Evolutionary conservation across 2,888 invertebrate species (phyloP).

Genomic region (Hedya salicella): DNA sequence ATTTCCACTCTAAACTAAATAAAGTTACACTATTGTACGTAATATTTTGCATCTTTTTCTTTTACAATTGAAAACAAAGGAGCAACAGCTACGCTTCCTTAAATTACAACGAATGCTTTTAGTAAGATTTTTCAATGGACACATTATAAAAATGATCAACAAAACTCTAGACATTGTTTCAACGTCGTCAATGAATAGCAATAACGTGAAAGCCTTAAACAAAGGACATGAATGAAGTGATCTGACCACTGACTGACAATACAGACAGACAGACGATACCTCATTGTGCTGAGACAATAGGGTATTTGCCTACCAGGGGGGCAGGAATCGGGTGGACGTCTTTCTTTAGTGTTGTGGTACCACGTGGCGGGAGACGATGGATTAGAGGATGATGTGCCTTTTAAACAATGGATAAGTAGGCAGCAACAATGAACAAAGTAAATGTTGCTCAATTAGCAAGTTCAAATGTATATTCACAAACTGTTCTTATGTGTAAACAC

Average conservation of each 20-base stretch:
- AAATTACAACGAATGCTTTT: neutral
- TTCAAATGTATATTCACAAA: too few relatives aligned
- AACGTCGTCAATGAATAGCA: constrained; percentile 23
- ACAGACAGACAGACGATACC: constrained; percentile 32
- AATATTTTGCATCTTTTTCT: constrained; percentile 1
- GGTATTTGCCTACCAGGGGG: constrained; percentile 11
- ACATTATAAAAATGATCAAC: constrained; percentile 8
- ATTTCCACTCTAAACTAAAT: too few relatives aligned
- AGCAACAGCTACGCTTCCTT: neutral
- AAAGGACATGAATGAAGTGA: constrained; percentile 30
- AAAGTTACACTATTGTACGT: too few relatives aligned
- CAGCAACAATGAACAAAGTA: too few relatives aligned
- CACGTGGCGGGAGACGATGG: constrained; percentile 9
- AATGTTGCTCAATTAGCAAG: too few relatives aligned
- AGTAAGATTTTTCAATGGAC: neutral
- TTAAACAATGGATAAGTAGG: neutral
- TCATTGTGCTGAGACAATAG: constrained; percentile 38
- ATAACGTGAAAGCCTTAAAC: constrained; percentile 27
- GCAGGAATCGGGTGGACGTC: constrained; percentile 5
- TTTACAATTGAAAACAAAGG: neutral
- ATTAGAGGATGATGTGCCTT: neutral
- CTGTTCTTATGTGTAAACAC: too few relatives aligned
- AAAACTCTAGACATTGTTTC: constrained; percentile 24
- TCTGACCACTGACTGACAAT: constrained; percentile 32
- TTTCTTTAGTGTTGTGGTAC: too few relatives aligned